Base-by-base conservation (phyloP, 2,113 vertebrate species). In the Junco hyemalis region DNA sequence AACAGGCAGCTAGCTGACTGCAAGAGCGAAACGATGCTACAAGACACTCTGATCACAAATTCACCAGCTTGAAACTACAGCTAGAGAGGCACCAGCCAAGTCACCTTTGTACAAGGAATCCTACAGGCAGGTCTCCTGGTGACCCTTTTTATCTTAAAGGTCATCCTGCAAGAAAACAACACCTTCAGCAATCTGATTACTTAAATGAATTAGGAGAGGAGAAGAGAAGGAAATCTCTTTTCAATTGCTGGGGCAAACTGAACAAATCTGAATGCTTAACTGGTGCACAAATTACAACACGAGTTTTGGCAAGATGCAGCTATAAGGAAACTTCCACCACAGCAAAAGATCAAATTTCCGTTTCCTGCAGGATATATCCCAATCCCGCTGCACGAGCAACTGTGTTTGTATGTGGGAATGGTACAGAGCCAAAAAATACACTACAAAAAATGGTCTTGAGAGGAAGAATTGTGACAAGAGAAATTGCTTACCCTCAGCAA, bases 291-390 rank as follows among this genome's bases (percentile, higher is more conserved):
- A 80, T 79, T 50, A 57, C 50, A 89, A 9, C 12, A 28, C 8
- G 56, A 81, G 38, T 84, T 86, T 80, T 95, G 93, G 80, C 92
- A 93, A 81, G 77, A 83, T 29, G 65, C 23, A 66, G 63, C 72
- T 93, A n/a, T 64, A 93, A 84, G 91, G 89, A 93, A 95, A 89
- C 72, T 93, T 96, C 83, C 86, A 83, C 72, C 40, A n/a, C 24
- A 79, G 82, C 64, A 83, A 31, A 51, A 93, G 80, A 93, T 87
- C 73, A 8, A 12, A 47, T 95, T 94, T 94, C 80, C 69, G 45
- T 72, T 95, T 96, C 80, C 95, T 93, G 77, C 68, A 95, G 86
- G 85, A 95, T 74, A 81, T 48, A 90, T 81, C 90, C 69, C 80
- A 84, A 71, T 79, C 80, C 69, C 60, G 84, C 33, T 3, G 13